Percentiles rank a stretch among this genome's conserved stretches.
Conservation (phyloP, 1,140 invertebrate genomes). For the Alviniconcha marisindica region DNA sequence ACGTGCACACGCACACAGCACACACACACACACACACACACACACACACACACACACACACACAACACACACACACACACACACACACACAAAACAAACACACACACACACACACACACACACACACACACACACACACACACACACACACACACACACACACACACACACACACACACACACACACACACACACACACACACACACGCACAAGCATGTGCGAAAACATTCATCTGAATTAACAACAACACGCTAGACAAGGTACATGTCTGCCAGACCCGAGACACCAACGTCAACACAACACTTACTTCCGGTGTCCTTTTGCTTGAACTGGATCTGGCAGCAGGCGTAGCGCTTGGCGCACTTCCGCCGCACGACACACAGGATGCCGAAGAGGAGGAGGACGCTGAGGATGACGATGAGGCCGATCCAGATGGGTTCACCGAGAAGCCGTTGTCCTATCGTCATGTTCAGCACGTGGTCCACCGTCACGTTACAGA, state of each 20-base stretch:
- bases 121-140: neutral
- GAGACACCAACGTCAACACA: neutral
- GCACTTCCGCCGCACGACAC: constrained; percentile 58
- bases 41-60: neutral
- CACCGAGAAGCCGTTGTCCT: constrained; percentile 57
- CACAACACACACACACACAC: too few species aligned
- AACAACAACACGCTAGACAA: too few species aligned
- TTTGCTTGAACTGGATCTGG: constrained; percentile 41
- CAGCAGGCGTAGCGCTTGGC: constrained; percentile 56
- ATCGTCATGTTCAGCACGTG: constrained; percentile 21
- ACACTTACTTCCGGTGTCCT: constrained; percentile 32
- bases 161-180: constrained; percentile 16
- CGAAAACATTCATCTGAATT: too few species aligned
- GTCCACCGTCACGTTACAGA: neutral
- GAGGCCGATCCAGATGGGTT: constrained; percentile 70
- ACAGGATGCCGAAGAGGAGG: constrained; percentile 56
- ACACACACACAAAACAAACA: too few species aligned
- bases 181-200: constrained; percentile 17
- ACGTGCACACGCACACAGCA: neutral
- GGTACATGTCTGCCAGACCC: too few species aligned
- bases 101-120: neutral
- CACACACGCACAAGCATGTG: neutral
- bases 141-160: neutral
- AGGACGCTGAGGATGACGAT: constrained; percentile 62
- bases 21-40: neutral